Conservation (phyloP, 2,113 vertebrate species). For the Cyphomyrus plagiostoma region DNA sequence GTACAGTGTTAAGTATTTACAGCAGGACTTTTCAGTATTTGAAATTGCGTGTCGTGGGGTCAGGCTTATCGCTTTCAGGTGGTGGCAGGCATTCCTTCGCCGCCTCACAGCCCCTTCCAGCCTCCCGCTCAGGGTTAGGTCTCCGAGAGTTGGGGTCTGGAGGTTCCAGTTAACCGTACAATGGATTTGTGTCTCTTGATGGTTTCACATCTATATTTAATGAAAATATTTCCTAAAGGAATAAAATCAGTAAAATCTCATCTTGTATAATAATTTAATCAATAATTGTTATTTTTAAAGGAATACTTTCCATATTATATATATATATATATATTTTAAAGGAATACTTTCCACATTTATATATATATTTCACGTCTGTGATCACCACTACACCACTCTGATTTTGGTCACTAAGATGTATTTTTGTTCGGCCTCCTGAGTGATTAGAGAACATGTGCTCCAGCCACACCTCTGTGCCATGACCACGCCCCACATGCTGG, state of each 20-base stretch:
- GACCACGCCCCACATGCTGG: neutral
- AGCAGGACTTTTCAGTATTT: slow-evolving; percentile 54
- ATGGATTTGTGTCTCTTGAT: neutral
- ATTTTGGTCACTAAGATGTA: neutral
- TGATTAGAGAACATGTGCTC: neutral
- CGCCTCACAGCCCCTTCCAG: neutral
- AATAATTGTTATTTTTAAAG: neutral
- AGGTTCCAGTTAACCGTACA: neutral
- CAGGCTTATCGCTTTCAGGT: slow-evolving; percentile 45
- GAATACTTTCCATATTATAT: neutral
- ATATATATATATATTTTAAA: neutral
- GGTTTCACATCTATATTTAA: neutral
- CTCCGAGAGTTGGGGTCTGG: neutral
- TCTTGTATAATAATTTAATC: neutral
- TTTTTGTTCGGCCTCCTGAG: neutral
- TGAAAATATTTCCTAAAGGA: neutral
- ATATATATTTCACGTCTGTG: neutral
- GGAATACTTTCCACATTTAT: neutral
- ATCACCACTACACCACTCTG: neutral
- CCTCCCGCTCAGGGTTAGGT: neutral
- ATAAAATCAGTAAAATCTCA: neutral
- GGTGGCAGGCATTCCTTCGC: neutral
- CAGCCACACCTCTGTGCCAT: neutral
- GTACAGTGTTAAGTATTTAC: slow-evolving; percentile 64
- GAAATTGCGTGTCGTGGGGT: slow-evolving; percentile 41